These are phyloP conservation scores for Caenorhabditis uteleia DNA, from an alignment of 2,888 invertebrate species.

Conservation along the genomic window DNA sequence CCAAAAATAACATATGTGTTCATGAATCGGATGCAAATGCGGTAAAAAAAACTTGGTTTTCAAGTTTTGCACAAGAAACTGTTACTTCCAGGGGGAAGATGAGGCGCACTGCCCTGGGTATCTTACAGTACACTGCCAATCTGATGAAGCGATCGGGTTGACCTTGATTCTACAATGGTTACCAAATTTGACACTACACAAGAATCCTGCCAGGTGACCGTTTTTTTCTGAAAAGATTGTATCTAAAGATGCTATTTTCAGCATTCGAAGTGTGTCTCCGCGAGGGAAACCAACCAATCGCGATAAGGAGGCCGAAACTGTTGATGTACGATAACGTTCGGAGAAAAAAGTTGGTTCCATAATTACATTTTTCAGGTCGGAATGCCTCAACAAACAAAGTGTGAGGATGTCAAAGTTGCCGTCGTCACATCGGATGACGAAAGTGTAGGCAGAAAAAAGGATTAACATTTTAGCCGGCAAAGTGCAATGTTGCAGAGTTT, in stretches of 20 bases:
- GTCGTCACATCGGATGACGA: constrained; percentile 39
- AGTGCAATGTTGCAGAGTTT: constrained; percentile 28
- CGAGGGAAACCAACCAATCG: constrained; percentile 38
- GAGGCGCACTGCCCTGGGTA: constrained; percentile 85
- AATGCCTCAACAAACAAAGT: constrained; percentile 3
- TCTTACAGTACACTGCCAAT: constrained; percentile 80
- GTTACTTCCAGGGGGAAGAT: constrained; percentile 73
- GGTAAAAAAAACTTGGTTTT: constrained; percentile 21
- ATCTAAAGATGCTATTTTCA: constrained; percentile 25
- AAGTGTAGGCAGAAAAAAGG: too few relatives aligned
- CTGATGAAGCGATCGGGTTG: constrained; percentile 73
- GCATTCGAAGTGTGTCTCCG: constrained; percentile 66
- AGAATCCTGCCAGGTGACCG: constrained; percentile 79
- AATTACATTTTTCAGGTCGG: constrained; percentile 16
- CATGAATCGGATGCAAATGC: constrained; percentile 78
- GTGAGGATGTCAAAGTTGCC: constrained; percentile 5
- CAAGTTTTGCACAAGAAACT: neutral
- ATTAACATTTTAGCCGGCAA: too few relatives aligned
- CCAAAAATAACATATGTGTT: constrained; percentile 94
- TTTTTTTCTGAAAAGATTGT: constrained; percentile 7
- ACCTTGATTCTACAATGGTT: constrained; percentile 92
- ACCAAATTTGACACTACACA: constrained; percentile 86
- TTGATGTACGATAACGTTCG: constrained; percentile 1
- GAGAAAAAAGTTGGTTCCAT: too few relatives aligned
- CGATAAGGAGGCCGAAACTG: too few relatives aligned